These are phyloP conservation scores for Rambutsinella grinnellia DNA, from an alignment of 2,888 invertebrate genomes.

Conservation along the genomic window DNA sequence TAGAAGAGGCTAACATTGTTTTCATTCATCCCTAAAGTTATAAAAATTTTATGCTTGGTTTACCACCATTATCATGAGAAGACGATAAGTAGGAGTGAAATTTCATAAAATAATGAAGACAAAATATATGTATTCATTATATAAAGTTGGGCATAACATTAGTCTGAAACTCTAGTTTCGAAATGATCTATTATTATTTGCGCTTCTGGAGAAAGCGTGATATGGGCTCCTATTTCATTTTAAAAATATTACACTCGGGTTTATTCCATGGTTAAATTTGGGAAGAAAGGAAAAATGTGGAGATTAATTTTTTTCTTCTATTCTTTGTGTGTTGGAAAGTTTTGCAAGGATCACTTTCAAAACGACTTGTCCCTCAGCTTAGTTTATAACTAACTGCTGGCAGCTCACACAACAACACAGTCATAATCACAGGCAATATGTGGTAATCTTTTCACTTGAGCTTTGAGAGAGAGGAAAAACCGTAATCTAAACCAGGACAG, in stretches of 20 bases:
- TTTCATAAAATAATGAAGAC: background rate
- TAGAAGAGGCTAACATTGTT: background rate
- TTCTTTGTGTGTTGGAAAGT: background rate
- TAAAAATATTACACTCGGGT: too few species aligned
- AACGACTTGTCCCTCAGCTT: slow-evolving; percentile 4
- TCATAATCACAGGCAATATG: slow-evolving; percentile 25
- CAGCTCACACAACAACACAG: slow-evolving; percentile 10
- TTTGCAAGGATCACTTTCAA: slow-evolving; percentile 28
- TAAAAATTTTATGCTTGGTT: background rate
- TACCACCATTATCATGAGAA: background rate
- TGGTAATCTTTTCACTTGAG: background rate
- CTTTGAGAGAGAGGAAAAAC: background rate
- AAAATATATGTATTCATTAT: background rate
- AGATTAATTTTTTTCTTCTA: background rate
- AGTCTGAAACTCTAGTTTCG: background rate
- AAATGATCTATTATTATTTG: background rate
- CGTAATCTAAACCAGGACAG: background rate
- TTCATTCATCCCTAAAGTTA: background rate
- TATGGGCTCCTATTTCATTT: slow-evolving; percentile 1
- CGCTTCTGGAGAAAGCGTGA: background rate
- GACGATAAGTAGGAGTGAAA: background rate
- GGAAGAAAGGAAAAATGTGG: background rate
- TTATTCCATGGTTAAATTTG: background rate
- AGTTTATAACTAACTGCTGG: slow-evolving; percentile 19
- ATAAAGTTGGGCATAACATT: background rate